Evolutionary conservation across 2,113 vertebrate species (phyloP).

Genomic region (Enhydra lutris): DNA sequence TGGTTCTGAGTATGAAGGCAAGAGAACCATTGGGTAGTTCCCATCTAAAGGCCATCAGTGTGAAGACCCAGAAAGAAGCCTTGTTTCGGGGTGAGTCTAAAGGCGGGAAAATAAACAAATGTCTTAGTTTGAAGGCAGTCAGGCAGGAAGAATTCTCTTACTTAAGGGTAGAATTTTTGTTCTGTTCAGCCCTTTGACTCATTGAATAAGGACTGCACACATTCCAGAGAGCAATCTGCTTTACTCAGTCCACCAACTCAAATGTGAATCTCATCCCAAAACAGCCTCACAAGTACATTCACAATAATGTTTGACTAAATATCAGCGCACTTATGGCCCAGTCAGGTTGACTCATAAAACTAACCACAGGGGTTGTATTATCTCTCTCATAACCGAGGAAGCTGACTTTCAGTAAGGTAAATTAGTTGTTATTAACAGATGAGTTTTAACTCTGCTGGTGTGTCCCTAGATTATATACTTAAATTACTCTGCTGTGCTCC

Average conservation of each 20-base stretch:
- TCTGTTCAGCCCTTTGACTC: not conserved
- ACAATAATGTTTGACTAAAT: not conserved
- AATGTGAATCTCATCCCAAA: not conserved
- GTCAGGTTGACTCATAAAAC: not conserved
- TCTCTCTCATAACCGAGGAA: not conserved
- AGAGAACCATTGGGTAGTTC: rapidly evolving
- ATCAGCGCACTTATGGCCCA: not conserved
- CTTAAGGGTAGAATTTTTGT: not conserved
- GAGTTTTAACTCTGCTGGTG: not conserved
- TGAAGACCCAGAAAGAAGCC: not conserved
- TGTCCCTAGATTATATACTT: not conserved
- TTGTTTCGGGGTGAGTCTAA: too few relatives aligned
- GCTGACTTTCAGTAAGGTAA: not conserved
- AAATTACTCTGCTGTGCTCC: too few relatives aligned
- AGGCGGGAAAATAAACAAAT: not conserved
- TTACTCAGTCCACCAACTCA: not conserved
- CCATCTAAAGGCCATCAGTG: not conserved
- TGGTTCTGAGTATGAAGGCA: not conserved
- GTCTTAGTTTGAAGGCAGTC: not conserved
- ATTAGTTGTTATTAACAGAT: rapidly evolving
- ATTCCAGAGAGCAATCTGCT: too few relatives aligned
- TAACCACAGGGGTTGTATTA: not conserved
- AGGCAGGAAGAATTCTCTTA: not conserved
- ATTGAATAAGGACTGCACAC: not conserved
- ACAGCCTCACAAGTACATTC: not conserved